phyloP scores from a whole-genome alignment of 2,797 vertebrate genomes.

The Alcedo quadribrachys region DNA sequence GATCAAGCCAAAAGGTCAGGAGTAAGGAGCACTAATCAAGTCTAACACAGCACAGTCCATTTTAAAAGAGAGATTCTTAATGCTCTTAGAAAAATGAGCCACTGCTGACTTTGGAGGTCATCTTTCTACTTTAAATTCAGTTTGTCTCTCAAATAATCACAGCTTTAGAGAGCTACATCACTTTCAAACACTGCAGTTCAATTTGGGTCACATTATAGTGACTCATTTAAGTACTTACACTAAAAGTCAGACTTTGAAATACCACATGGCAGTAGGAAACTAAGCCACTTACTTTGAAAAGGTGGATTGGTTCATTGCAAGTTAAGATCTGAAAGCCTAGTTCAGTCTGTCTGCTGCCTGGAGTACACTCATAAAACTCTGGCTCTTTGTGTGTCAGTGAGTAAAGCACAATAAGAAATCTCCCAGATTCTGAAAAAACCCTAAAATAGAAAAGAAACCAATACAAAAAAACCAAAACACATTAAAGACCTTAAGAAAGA shows the following conservation, averaged over 20 bases:
- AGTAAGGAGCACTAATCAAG: neutral
- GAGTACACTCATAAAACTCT: slow-evolving; percentile 91
- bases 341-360: slow-evolving; percentile 66
- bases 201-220: neutral
- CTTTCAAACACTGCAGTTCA: neutral
- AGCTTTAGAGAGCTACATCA: neutral
- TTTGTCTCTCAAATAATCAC: neutral
- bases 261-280: neutral
- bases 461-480: neutral
- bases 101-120: neutral
- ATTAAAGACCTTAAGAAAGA: neutral
- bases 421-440: slow-evolving; percentile 85
- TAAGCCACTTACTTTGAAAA: slow-evolving; percentile 86
- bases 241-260: neutral
- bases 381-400: slow-evolving; percentile 87
- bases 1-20: neutral
- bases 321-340: slow-evolving; percentile 87
- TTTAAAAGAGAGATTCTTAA: neutral
- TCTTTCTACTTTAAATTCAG: neutral
- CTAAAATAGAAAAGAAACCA: slow-evolving; percentile 61
- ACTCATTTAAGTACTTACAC: neutral
- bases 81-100: neutral
- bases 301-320: slow-evolving; percentile 81
- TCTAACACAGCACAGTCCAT: neutral
- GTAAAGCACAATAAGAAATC: slow-evolving; percentile 91